A percentile compares a stretch with the other conserved stretches of the same genome.
Evolutionary conservation across 2,113 vertebrate species (phyloP).

Genomic region (Macroglossus sobrinus): DNA sequence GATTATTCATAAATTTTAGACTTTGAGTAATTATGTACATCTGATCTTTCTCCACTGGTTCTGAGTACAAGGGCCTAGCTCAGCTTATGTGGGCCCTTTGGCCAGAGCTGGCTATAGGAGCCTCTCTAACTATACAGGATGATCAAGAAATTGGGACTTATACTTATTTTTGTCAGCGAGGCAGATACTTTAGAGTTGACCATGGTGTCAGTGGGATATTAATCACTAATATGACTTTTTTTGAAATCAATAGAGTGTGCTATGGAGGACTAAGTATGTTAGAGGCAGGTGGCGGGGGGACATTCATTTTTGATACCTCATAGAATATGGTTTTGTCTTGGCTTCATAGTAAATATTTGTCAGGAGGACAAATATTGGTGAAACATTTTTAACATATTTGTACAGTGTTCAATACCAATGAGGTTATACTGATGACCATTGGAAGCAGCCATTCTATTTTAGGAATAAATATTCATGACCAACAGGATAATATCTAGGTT

Average conservation of each 20-base stretch:
- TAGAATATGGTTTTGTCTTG: background rate
- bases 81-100: background rate
- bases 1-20: background rate
- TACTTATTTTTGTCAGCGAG: background rate
- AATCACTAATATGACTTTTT: background rate
- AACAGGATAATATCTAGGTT: background rate
- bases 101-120: background rate
- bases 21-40: background rate
- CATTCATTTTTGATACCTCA: background rate
- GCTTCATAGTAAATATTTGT: background rate
- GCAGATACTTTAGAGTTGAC: background rate
- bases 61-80: background rate
- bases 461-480: background rate
- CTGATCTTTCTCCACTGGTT: background rate
- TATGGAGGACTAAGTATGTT: background rate
- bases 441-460: background rate
- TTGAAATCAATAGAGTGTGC: background rate
- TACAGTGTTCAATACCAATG: background rate
- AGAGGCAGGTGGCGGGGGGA: background rate
- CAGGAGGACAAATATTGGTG: background rate
- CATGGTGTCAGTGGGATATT: background rate
- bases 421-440: background rate
- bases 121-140: background rate
- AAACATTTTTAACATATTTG: background rate
- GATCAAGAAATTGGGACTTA: background rate